Evolutionary conservation across 2,113 vertebrate species (phyloP).

Genomic region (Microcebus ravelobensis): DNA sequence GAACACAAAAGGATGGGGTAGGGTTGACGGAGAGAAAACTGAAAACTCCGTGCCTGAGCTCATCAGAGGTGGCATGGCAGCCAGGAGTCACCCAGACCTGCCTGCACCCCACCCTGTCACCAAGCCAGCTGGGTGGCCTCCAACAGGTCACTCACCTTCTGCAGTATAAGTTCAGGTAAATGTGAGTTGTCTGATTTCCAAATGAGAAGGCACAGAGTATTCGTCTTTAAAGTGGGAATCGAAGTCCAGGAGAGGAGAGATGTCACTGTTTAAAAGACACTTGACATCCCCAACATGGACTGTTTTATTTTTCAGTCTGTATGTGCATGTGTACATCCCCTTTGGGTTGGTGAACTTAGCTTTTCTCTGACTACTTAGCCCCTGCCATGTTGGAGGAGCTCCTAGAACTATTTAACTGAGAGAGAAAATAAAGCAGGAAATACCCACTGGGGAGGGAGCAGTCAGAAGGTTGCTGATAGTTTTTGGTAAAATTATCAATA

Average conservation of each 20-base stretch:
- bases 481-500: neutral
- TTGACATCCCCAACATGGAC: neutral
- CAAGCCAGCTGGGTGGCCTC: neutral
- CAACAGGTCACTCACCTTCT: neutral
- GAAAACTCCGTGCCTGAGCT: neutral
- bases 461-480: neutral
- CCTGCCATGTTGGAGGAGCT: neutral
- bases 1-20: neutral
- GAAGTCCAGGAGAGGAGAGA: neutral
- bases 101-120: neutral
- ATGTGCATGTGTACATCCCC: too few relatives aligned
- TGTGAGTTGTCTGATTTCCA: neutral
- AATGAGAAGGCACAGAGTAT: neutral
- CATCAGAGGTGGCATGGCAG: accelerated
- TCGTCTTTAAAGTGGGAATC: neutral
- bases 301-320: neutral
- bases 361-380: neutral
- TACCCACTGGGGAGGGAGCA: neutral
- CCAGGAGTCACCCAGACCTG: neutral
- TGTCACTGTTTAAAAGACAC: neutral
- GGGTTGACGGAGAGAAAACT: neutral
- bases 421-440: neutral
- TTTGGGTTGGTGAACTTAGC: neutral
- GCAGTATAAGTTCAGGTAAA: neutral
- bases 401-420: neutral